These are phyloP conservation scores for Megalops atlanticus DNA, from an alignment of 2,113 vertebrate genomes.

Conservation along the genomic window DNA sequence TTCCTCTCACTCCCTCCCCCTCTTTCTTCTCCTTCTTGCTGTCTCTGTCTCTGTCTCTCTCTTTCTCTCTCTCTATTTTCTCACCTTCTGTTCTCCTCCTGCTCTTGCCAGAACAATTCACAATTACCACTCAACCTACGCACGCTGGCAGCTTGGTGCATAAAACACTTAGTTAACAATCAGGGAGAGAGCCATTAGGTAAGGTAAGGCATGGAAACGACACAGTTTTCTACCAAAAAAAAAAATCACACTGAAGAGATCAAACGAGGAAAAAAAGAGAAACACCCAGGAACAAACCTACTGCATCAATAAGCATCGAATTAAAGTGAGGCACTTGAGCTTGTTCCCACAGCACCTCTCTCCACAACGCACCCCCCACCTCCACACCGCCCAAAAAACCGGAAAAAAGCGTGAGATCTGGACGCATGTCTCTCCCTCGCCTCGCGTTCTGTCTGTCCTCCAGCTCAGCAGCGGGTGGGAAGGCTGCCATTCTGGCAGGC, in stretches of 20 bases:
- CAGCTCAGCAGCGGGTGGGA: constrained; percentile 50
- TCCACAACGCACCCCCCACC: neutral
- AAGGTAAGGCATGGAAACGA: too few species aligned
- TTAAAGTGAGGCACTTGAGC: neutral
- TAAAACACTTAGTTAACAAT: too few species aligned
- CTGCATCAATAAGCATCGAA: neutral
- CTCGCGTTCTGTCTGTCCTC: constrained; percentile 36
- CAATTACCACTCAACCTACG: too few species aligned
- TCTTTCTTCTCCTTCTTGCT: neutral
- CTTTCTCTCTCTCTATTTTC: neutral
- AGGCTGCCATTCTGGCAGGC: constrained; percentile 56
- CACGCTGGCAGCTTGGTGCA: too few species aligned
- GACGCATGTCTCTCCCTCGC: constrained; percentile 42
- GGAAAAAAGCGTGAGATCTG: constrained; percentile 34
- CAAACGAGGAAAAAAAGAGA: too few species aligned
- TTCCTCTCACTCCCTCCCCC: neutral
- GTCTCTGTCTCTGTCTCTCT: neutral
- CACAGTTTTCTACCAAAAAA: too few species aligned
- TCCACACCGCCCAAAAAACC: neutral
- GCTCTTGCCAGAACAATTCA: too few species aligned
- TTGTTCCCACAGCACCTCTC: too few species aligned
- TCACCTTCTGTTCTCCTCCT: constrained; percentile 35
- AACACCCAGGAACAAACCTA: neutral
- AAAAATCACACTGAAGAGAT: too few species aligned
- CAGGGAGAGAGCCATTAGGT: too few species aligned